Percentiles rank a stretch among this genome's conserved stretches.
These are phyloP conservation scores for Luidia sarsii DNA, from an alignment of 53 echinoderm and acorn worm species.

Conservation along the genomic window DNA sequence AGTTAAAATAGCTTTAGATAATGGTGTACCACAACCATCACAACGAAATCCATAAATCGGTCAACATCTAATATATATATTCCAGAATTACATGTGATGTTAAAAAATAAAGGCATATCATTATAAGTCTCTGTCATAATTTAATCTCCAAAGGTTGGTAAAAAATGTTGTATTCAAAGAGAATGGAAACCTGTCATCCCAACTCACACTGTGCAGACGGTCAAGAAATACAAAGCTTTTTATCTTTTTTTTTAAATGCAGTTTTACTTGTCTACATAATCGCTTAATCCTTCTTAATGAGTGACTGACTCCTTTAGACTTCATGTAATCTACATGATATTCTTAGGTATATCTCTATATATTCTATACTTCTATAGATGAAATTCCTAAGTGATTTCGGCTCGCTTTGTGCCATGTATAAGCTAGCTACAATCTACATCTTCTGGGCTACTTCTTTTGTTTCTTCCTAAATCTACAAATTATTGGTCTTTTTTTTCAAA, in stretches of 20 bases:
- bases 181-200: conserved; percentile 42
- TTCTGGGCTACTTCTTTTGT: neutral
- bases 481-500: conserved; percentile 12
- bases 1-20: conserved; percentile 46
- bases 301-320: neutral
- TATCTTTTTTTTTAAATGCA: conserved; percentile 24
- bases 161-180: conserved; percentile 69
- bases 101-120: conserved; percentile 70
- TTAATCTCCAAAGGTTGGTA: conserved; percentile 60
- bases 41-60: conserved; percentile 26
- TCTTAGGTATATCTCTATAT: conserved; percentile 39
- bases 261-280: conserved; percentile 50
- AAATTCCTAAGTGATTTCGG: neutral
- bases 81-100: conserved; percentile 66
- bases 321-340: conserved; percentile 30
- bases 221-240: conserved; percentile 48
- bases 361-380: conserved; percentile 13
- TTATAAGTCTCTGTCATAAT: conserved; percentile 65
- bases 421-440: conserved; percentile 22
- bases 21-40: conserved; percentile 54
- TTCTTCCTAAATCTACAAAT: conserved; percentile 48
- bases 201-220: conserved; percentile 51
- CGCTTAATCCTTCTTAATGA: conserved; percentile 9
- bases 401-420: neutral
- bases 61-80: conserved; percentile 55